Conservation (phyloP, 2,113 vertebrate species). For the Rattus rattus region DNA sequence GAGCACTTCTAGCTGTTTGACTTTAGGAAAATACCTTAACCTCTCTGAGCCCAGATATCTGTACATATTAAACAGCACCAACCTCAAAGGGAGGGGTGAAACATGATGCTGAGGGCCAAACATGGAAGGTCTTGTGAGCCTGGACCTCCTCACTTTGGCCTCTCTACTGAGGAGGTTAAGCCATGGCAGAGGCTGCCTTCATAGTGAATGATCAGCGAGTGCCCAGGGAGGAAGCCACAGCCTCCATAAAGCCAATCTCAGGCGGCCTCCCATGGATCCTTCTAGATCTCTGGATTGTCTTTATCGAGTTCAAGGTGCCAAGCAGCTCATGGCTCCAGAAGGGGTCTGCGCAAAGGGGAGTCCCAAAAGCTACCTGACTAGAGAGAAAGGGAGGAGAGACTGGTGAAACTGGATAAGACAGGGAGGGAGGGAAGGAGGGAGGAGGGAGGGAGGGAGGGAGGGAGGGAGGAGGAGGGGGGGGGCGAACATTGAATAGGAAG, state of each 20-base stretch:
- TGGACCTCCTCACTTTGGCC: neutral
- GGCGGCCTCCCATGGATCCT: neutral
- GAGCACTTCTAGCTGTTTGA: constrained; percentile 38
- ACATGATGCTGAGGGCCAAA: neutral
- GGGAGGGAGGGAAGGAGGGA: neutral
- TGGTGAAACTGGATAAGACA: neutral
- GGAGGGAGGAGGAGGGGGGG: neutral
- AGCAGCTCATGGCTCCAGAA: neutral
- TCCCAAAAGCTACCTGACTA: no score
- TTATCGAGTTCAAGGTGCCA: neutral
- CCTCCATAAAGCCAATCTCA: neutral
- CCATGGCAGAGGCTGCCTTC: neutral
- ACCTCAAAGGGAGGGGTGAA: neutral
- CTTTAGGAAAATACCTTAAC: constrained; percentile 35
- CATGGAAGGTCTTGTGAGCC: neutral
- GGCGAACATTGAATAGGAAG: neutral
- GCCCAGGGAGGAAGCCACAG: neutral
- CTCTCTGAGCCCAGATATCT: constrained; percentile 42
- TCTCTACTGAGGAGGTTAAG: neutral
- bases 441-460: neutral
- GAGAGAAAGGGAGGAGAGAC: neutral
- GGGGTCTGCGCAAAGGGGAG: neutral
- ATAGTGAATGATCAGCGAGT: neutral
- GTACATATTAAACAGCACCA: neutral
- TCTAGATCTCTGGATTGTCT: neutral